Base-by-base conservation (phyloP, 2,888 invertebrate species). In the Alcis repandata region DNA sequence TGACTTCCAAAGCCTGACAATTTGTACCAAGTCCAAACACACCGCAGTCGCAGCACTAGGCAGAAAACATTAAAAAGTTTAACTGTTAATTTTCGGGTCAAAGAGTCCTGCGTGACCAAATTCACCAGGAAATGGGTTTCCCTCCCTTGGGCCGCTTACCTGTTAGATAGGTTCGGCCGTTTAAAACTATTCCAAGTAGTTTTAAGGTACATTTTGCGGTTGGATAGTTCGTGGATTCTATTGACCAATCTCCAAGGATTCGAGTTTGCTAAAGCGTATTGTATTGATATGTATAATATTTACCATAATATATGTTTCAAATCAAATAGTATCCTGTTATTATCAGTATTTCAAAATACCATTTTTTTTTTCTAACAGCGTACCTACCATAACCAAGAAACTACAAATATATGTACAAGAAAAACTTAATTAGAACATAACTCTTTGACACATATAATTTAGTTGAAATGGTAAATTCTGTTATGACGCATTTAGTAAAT, bases 61-160 rank as follows among this genome's bases (percentile, higher is more conserved):
- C 63, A 64, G 76, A 74, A 41, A 78, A 85, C 87, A 88, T 90
- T 89, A 89, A 88, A 90, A 91, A 90, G 86, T 91, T 90, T 82
- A 87, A 86, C 85, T 81, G 83, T 85, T 88, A 90, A 90, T 89
- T 90, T 88, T 77, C 79, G 83, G 85, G 85, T 86, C 85, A 85
- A 83, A 86, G 79, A 76, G 82, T 82, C 79, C 79, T 89, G 88
- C 85, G 85, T 85, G 84, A 82, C 83, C 79, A 79, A 79, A 86
- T 87, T 85, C 85, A 88, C 80, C 87, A 79, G 83, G 74, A 87
- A 91, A 90, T 88, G 86, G 84, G 83, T 86, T 89, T 85, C 82
- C 83, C 82, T 77, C 62, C 62, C 67, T 59, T 41, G 36, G 54
- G 67, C 43, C 51, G 60, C 62, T 60, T 72, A 78, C 63, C 59